Evolutionary conservation across 2,113 vertebrate species (phyloP), one percentile per base, ranked within the genome.

Genomic region (Aegypius monachus): DNA sequence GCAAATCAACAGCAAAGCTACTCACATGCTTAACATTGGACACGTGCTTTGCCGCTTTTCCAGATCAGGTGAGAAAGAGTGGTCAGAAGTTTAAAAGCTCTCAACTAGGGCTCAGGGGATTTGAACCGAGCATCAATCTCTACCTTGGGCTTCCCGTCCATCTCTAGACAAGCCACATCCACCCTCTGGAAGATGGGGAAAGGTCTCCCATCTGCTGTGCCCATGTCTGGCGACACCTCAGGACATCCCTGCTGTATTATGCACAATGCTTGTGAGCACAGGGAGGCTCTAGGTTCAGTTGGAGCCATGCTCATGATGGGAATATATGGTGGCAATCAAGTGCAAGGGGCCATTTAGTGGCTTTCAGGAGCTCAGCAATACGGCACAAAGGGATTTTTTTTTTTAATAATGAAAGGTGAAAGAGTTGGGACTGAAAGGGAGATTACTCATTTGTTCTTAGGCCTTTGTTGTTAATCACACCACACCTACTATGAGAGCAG

Each of bases 401-500:
- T 74, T 83, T 74, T 3, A 63, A 52, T 58, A 62, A 71, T 0
- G 11, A 74, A 92, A 71, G 31, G 36, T 1, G 5, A 61, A 90
- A 73, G 43, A 80, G 21, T 63, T 42, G 66, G 18, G 45, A 9
- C 50, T 81, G 92, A 92, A 92, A 74, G 52, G 63, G 72, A 79
- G 94, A 86, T 92, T 84, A 95, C 55, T 67, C 86, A 78, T 86
- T 93, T 90, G 65, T 88, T 91, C 82, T 73, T 5, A 92, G 86
- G 75, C 75, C 80, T 88, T 26, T 72, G 53, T 10, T 94, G 75
- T 43, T 88, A 88, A 78, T 78, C 72, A 42, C 9, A 31, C 93
- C 94, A 70, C 85, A 88, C 94, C 92, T 78, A 36, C 47, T 7
- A 21, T 4, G 42, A 87, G 20, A 90, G 75, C 78, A 62, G 71